Base-by-base conservation (phyloP, 1,140 invertebrate genomes). In the Drosophila rufa region DNA sequence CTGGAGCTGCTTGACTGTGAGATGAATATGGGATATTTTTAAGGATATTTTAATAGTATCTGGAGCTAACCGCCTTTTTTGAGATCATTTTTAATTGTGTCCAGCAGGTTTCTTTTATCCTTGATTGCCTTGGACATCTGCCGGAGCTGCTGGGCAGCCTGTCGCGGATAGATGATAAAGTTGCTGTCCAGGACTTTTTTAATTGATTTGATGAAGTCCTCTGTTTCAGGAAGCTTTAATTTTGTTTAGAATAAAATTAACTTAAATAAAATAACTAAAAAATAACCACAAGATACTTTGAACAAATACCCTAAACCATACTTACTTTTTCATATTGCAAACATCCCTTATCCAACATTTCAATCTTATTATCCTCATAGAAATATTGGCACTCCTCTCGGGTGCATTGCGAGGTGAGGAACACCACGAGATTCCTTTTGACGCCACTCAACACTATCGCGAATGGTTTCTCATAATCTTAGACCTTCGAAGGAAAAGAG, bases 261-360 rank as follows among this genome's bases (percentile, higher is more conserved):
- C 0, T 8, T 36, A 12, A 36, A 12, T 36, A 8, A 36, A 11
- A 33, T 33, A 33, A 33, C 8, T 33, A 33, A 9, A 33, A 33
- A 33, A 30, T 30, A 30, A 8, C 27, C 27, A 8, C 33, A 33
- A 11, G 33, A 42, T 15, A 1, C 14, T 42, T 42, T 15, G 15
- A 42, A 42, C n/a, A 5, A 15, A 5, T 15, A 6, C 14, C 40
- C 53, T 25, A n/a, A 3, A 11, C n/a, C 9, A 7, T 3, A 55
- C 70, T 46, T 40, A 75, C 75, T 9, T 2, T 46, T 9, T 78
- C 57, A n/a, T 57, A 78, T 11, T 75, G 62, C 30, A 75, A 6
- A 36, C 75, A 78, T 8, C 62, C 75, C 45, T 27, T 25, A 38
- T 78, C 75, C 7, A 78, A 30, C 12, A 42, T 17, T 1, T 7